A percentile compares a stretch with the other conserved stretches of the same genome.
These are phyloP conservation scores for Pterostichus niger DNA, from an alignment of 2,888 invertebrate species.

Conservation along the genomic window DNA sequence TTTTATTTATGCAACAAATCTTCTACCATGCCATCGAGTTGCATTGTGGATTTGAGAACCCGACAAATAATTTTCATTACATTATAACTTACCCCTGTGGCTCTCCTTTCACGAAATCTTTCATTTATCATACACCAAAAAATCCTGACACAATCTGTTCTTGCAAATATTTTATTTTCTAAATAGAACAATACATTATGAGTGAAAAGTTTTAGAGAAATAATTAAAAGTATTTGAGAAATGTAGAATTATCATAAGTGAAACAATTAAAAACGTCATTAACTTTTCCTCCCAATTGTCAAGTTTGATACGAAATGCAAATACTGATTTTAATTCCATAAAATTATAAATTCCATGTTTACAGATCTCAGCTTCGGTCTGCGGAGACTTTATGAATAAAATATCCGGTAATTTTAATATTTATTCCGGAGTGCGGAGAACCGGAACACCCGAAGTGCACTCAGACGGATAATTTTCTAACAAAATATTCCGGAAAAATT, in stretches of 20 bases:
- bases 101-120: too few species aligned
- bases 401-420: slow-evolving; percentile 64
- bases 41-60: too few species aligned
- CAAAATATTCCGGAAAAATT: slow-evolving; percentile 58
- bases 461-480: slow-evolving; percentile 49
- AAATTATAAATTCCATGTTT: slow-evolving; percentile 64
- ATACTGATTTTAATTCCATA: slow-evolving; percentile 57
- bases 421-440: slow-evolving; percentile 51
- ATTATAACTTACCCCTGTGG: too few species aligned
- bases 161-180: too few species aligned
- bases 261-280: slow-evolving; percentile 59
- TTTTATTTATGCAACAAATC: too few species aligned
- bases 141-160: too few species aligned
- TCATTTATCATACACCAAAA: too few species aligned
- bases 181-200: too few species aligned
- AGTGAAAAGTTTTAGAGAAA: too few species aligned
- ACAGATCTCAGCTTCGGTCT: slow-evolving; percentile 55
- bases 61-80: too few species aligned
- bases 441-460: slow-evolving; percentile 36
- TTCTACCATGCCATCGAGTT: too few species aligned
- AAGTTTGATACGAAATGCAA: slow-evolving; percentile 55
- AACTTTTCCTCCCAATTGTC: slow-evolving; percentile 35
- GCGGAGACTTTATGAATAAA: slow-evolving; percentile 63
- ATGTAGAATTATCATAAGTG: not conserved
- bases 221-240: too few species aligned